phyloP scores from a whole-genome alignment of 1,140 invertebrate genomes.

The Mesaphorura yosii region DNA sequence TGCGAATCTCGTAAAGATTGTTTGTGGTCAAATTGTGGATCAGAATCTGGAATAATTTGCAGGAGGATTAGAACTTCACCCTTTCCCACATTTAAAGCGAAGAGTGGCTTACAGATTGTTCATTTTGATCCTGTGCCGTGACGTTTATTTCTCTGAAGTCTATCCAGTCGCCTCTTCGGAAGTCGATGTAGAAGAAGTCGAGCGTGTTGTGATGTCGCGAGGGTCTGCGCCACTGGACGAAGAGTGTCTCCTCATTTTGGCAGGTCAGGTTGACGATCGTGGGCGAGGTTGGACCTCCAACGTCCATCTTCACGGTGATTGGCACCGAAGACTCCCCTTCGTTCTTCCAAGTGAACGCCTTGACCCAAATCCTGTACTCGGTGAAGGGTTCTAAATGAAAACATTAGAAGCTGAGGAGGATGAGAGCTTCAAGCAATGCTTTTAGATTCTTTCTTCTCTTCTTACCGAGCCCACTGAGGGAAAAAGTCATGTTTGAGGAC shows the following conservation, averaged over 20 bases:
- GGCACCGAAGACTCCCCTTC: conserved; percentile 60
- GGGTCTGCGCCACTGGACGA: conserved; percentile 67
- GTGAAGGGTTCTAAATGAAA: conserved; percentile 58
- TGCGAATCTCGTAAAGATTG: conserved; percentile 59
- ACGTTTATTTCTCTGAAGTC: conserved; percentile 52
- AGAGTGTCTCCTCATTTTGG: conserved; percentile 58
- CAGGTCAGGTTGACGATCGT: conserved; percentile 69
- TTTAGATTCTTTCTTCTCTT: conserved; percentile 24
- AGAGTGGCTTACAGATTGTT: conserved; percentile 49
- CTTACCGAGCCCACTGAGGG: conserved; percentile 48
- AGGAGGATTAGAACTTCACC: background rate
- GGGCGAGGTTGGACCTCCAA: conserved; percentile 64
- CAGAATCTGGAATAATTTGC: conserved; percentile 46
- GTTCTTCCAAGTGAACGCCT: conserved; percentile 59
- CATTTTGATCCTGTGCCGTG: conserved; percentile 46
- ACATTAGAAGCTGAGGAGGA: conserved; percentile 24
- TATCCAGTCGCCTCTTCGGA: conserved; percentile 45
- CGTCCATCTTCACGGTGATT: conserved; percentile 63
- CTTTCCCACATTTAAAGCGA: too few species aligned
- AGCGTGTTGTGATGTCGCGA: conserved; percentile 57
- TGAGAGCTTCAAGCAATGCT: background rate
- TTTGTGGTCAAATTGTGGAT: conserved; percentile 62
- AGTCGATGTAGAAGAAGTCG: conserved; percentile 67
- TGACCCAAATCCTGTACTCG: conserved; percentile 73
- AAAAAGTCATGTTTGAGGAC: too few species aligned